Base-by-base conservation (phyloP, 2,797 vertebrate species). In the Heterohyrax brucei region DNA sequence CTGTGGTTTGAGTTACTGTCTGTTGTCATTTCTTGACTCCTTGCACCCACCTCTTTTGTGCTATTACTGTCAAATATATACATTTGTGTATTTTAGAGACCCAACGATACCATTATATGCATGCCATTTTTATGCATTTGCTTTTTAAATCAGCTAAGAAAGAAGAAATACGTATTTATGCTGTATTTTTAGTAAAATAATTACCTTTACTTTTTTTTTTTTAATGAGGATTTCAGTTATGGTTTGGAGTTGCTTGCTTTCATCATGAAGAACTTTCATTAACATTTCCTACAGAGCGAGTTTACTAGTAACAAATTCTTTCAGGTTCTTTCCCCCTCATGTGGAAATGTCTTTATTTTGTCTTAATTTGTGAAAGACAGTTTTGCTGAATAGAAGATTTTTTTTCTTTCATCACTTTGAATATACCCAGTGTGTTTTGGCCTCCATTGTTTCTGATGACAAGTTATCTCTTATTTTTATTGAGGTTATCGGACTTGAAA, bases 281-380 rank as follows among this genome's bases (percentile, higher is more conserved):
- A 78, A 66, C 26, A 78, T n/a, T 50, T 83, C 39, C 62, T 72
- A 5, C 18, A 79, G 46, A 59, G n/a, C 19, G 18, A 46, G 68
- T 62, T 30, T 62, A n/a, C n/a, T 83, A 30, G 62, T 14, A 6
- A 73, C 70, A 26, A 44, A 30, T 44, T 59, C 56, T 76, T 59
- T 66, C 50, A 80, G 83, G 26, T 46, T 73, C 66, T 66, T 14
- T 21, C 14, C 33, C 39, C 70, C 1, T 10, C 22, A 39, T 87
- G 24, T n/a, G 30, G 82, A 72, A 56, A 48, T 46, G 75, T 30
- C 24, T 68, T 88, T 66, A 68, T 75, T 87, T 87, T 90, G 30
- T 46, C 66, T 81, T 87, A 30, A 81, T 33, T 56, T 89, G 82
- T 95, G 62, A 79, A 85, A 84, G 56, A 21, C 64, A 62, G 30